These are phyloP conservation scores for Furcula furcula DNA, from an alignment of 2,888 invertebrate genomes.

Conservation along the genomic window DNA sequence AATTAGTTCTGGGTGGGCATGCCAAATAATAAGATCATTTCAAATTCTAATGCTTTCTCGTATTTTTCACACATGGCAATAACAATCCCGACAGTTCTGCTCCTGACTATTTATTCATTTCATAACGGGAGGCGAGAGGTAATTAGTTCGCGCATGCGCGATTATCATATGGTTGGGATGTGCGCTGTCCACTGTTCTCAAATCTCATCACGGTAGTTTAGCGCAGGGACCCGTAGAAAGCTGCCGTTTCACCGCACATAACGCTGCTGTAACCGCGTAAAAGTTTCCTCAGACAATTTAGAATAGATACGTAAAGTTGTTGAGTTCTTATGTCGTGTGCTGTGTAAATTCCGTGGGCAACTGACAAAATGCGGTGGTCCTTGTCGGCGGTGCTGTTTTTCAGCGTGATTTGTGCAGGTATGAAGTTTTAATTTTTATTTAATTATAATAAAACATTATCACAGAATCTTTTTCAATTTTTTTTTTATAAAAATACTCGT, in stretches of 20 bases:
- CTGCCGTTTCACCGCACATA: constrained; percentile 39
- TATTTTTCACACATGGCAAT: no score
- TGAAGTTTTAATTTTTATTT: constrained; percentile 35
- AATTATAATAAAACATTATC: constrained; percentile 1
- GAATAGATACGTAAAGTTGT: constrained; percentile 18
- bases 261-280: constrained; percentile 36
- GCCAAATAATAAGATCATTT: no score
- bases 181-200: constrained; percentile 33
- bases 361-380: constrained; percentile 59
- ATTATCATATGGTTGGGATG: constrained; percentile 41
- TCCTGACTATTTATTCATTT: no score
- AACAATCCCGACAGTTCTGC: no score
- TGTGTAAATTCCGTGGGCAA: constrained; percentile 44
- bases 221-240: constrained; percentile 38
- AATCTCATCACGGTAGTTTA: constrained; percentile 51
- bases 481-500: no score
- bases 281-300: constrained; percentile 41
- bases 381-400: constrained; percentile 42
- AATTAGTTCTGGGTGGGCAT: no score
- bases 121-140: constrained; percentile 15
- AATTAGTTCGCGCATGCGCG: constrained; percentile 60
- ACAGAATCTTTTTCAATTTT: no score
- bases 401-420: constrained; percentile 54
- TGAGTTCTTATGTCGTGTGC: constrained; percentile 40
- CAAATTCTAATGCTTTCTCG: no score